Percentiles rank a stretch among this genome's conserved stretches.
Evolutionary conservation across 2,888 invertebrate genomes (phyloP).

Genomic region (Poecilobothrus nobilitatus): DNA sequence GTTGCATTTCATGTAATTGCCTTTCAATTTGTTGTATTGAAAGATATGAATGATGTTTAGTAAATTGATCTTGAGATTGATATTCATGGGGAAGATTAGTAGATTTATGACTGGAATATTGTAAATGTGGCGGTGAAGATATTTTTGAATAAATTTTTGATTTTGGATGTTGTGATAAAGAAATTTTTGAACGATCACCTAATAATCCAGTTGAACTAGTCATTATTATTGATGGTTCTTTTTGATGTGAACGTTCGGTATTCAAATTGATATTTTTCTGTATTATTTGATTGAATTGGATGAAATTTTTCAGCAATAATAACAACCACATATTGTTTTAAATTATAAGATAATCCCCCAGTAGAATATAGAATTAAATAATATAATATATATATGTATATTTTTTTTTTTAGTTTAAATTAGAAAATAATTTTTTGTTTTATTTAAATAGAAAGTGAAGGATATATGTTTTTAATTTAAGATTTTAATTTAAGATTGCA

Average conservation of each 20-base stretch:
- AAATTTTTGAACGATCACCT: neutral
- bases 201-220: neutral
- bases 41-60: conserved; percentile 25
- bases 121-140: neutral
- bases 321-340: conserved; percentile 14
- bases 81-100: conserved; percentile 10
- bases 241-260: conserved; percentile 7
- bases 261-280: conserved; percentile 34
- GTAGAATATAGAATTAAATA: neutral
- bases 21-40: conserved; percentile 20
- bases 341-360: conserved; percentile 7
- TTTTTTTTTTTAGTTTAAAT: conserved; percentile 18
- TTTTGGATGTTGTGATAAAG: neutral
- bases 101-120: conserved; percentile 8
- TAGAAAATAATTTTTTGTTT: conserved; percentile 16
- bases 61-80: conserved; percentile 17
- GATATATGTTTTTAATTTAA: neutral
- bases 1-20: conserved; percentile 27
- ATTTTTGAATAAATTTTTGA: neutral
- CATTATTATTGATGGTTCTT: conserved; percentile 22
- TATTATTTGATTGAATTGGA: conserved; percentile 18
- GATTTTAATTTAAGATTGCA: conserved; percentile 14
- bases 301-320: neutral
- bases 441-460: conserved; percentile 12
- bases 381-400: neutral